Base-by-base conservation (phyloP, 2,797 vertebrate species). In the Threskiornis aethiopicus region DNA sequence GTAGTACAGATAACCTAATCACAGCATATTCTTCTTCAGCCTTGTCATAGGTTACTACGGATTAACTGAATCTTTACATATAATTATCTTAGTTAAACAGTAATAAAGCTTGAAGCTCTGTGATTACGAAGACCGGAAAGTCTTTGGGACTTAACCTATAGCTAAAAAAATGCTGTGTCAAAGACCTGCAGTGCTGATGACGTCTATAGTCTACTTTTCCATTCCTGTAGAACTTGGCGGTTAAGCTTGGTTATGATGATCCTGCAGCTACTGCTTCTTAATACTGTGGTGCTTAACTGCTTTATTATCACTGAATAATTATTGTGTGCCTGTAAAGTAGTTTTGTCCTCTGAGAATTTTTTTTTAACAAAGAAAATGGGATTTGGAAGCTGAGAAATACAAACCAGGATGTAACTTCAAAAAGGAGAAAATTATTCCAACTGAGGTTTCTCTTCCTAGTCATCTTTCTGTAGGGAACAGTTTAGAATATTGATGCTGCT, bases 151-250 rank as follows among this genome's bases (percentile, higher is more conserved):
- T 73, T 55, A 8, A 17, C 17, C n/a, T 44, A 8, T 17, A 35
- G 24, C 69, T 54, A 28, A 29, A 47, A 58, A 52, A 31, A 2
- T 25, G 29, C 55, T 14, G 9, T 9, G 24, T 52, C 42, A 3
- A 39, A 57, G 58, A 24, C 25, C 6, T 29, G 19, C 25, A 10
- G 25, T 29, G 41, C 21, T 37, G 41, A 29, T 41, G n/a, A 16
- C 2, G 2, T 7, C 13, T 6, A 1, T 4, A 5, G 24, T n/a
- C 25, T 16, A 2, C n/a, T 47, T 28, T 19, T 35, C 72, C 7
- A 1, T 42, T 67, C 44, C 31, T n/a, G 19, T 13, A 37, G 49
- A 44, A 55, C 10, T 6, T 20, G 16, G 9, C 0, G 2, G 3
- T 66, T 2, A 9, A 46, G 41, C 20, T 59, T 31, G 13, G 31